These are phyloP conservation scores for Eupithecia subfuscata DNA, from an alignment of 2,888 invertebrate species.

Conservation along the genomic window DNA sequence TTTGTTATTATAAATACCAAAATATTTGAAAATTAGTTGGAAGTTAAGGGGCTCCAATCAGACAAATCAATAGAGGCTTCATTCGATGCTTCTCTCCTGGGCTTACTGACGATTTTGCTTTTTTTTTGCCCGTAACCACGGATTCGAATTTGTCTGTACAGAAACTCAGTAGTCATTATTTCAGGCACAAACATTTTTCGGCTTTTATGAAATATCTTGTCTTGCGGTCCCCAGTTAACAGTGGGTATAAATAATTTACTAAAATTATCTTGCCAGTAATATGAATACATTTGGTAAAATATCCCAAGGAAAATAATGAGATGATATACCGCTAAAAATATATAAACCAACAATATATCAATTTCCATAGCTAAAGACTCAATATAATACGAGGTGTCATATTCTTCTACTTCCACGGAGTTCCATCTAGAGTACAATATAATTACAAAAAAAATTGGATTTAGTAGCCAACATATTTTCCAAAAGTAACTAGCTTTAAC, in stretches of 20 bases:
- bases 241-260: slow-evolving; percentile 53
- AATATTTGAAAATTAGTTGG: slow-evolving; percentile 52
- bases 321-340: slow-evolving; percentile 56
- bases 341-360: slow-evolving; percentile 57
- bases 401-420: slow-evolving; percentile 46
- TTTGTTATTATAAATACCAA: neutral
- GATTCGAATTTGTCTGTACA: slow-evolving; percentile 76
- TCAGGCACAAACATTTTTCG: slow-evolving; percentile 79
- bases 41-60: slow-evolving; percentile 63
- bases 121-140: slow-evolving; percentile 56
- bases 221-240: slow-evolving; percentile 70
- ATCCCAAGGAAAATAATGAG: slow-evolving; percentile 57
- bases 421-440: slow-evolving; percentile 54
- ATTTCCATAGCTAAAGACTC: slow-evolving; percentile 43
- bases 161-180: slow-evolving; percentile 80
- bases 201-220: slow-evolving; percentile 68
- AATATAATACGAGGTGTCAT: slow-evolving; percentile 53
- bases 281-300: slow-evolving; percentile 52
- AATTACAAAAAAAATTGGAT: slow-evolving; percentile 59
- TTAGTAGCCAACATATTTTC: slow-evolving; percentile 68
- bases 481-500: slow-evolving; percentile 72
- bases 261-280: slow-evolving; percentile 46
- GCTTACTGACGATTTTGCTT: slow-evolving; percentile 23
- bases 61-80: slow-evolving; percentile 46
- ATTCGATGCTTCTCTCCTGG: slow-evolving; percentile 15